phyloP scores from a whole-genome alignment of 2,797 vertebrate genomes.

The Garrulus glandarius region DNA sequence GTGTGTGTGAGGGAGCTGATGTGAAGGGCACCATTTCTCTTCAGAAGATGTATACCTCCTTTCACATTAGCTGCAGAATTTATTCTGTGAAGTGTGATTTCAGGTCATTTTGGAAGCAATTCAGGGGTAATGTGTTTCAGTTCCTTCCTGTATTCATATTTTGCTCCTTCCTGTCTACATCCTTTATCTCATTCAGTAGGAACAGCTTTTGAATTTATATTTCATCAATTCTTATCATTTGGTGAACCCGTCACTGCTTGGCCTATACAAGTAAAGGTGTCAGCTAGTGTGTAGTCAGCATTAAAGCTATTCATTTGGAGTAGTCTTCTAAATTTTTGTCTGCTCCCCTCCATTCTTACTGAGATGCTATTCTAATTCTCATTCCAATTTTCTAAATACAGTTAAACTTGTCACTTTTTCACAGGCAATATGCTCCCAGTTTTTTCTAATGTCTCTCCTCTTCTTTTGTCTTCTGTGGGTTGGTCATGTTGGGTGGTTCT shows the following conservation, averaged over 20 bases:
- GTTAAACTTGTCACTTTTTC: background rate
- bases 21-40: background rate
- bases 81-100: background rate
- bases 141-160: background rate
- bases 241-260: background rate
- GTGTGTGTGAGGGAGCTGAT: background rate
- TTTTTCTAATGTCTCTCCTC: background rate
- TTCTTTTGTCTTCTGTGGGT: background rate
- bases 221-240: background rate
- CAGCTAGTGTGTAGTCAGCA: background rate
- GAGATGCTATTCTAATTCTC: background rate
- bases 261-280: background rate
- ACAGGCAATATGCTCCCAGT: fast-evolving
- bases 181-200: background rate
- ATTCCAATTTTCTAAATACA: background rate
- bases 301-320: background rate
- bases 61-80: background rate
- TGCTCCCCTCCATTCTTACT: background rate
- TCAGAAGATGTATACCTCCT: background rate
- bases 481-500: background rate
- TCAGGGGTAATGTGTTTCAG: background rate
- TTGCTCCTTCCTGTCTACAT: background rate
- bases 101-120: background rate
- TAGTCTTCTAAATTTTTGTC: background rate
- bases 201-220: background rate